phyloP scores from a whole-genome alignment of 2,113 vertebrate species.

The Galeopterus variegatus region DNA sequence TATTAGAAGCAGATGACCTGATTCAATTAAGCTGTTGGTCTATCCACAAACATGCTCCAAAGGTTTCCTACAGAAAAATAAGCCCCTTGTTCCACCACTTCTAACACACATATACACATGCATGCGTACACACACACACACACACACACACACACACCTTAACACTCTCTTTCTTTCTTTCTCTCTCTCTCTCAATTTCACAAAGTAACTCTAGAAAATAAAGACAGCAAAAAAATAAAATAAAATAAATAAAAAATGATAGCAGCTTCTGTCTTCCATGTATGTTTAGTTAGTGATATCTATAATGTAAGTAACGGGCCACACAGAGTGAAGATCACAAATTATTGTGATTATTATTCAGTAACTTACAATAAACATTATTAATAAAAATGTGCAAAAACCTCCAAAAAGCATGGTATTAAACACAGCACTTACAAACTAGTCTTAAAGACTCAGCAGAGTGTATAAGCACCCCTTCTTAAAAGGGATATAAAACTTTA shows the following conservation, averaged over 20 bases:
- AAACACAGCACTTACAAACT: not conserved
- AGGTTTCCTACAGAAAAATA: not conserved
- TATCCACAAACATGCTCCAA: conserved; percentile 44
- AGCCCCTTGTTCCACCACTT: not conserved
- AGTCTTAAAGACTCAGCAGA: not conserved
- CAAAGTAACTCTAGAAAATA: not conserved
- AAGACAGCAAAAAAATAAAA: not conserved
- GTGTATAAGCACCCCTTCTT: not conserved
- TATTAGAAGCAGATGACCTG: conserved; percentile 89
- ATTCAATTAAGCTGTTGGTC: conserved; percentile 81
- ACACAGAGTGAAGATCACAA: not conserved
- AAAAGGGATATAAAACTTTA: not conserved
- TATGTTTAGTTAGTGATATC: not conserved
- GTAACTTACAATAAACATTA: not conserved
- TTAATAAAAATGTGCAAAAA: not conserved
- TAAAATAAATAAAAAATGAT: not conserved
- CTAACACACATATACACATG: too few species aligned
- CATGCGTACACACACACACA: too few species aligned
- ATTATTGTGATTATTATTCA: not conserved
- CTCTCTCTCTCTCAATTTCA: not conserved
- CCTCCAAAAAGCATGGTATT: not conserved
- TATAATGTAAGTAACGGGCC: not conserved
- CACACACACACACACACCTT: too few species aligned
- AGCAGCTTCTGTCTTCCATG: not conserved
- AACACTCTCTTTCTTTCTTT: not conserved